phyloP scores from a whole-genome alignment of 1,140 invertebrate genomes.

The Paraescarpia echinospica region DNA sequence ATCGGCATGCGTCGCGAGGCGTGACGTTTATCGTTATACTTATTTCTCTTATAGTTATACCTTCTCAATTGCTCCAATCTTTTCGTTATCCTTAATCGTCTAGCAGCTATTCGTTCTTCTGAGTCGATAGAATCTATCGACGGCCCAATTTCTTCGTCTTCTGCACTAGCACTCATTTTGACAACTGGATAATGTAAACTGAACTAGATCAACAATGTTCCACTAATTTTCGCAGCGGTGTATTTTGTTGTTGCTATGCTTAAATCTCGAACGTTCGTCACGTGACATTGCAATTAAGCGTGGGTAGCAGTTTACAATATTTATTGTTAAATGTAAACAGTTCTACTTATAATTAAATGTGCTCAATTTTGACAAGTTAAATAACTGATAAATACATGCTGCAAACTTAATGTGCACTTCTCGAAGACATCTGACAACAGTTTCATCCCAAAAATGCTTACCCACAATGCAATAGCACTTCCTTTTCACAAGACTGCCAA shows the following conservation, averaged over 20 bases:
- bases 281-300: slow-evolving; percentile 5
- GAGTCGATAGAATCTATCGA: slow-evolving; percentile 52
- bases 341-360: background rate
- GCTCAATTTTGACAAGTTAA: too few species aligned
- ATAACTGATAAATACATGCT: background rate
- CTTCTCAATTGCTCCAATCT: slow-evolving; percentile 48
- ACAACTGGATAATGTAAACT: slow-evolving; percentile 10
- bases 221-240: background rate
- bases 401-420: background rate
- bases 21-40: too few species aligned
- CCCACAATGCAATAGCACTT: slow-evolving; percentile 19
- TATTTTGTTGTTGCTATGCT: slow-evolving; percentile 15
- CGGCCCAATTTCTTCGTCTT: slow-evolving; percentile 54
- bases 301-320: background rate
- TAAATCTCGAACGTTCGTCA: background rate
- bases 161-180: slow-evolving; percentile 23
- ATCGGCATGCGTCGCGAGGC: too few species aligned
- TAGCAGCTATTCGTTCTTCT: slow-evolving; percentile 54
- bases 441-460: background rate
- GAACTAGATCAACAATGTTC: background rate
- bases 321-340: background rate
- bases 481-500: slow-evolving; percentile 19
- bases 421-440: background rate
- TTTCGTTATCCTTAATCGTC: slow-evolving; percentile 48
- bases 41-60: too few species aligned